Conservation (phyloP, 2,888 invertebrate genomes). For the Drosophila pseudotalamancana region DNA sequence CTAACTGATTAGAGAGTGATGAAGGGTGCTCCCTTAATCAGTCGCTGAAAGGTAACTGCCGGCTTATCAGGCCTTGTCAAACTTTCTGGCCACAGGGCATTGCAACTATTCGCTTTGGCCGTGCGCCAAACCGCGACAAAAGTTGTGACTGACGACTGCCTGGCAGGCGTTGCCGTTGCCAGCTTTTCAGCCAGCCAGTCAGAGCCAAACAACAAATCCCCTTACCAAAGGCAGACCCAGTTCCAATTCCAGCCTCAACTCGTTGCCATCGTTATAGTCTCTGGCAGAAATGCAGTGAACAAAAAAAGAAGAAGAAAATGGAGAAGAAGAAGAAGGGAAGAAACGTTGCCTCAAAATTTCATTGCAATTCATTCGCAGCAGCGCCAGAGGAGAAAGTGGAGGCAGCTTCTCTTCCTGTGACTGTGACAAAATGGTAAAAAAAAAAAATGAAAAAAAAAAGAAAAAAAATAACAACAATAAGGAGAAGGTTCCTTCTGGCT, state of each 20-base stretch:
- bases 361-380: constrained; percentile 76
- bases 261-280: constrained; percentile 64
- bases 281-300: constrained; percentile 36
- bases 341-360: constrained; percentile 72
- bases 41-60: constrained; percentile 1
- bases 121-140: constrained; percentile 74
- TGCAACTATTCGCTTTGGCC: constrained; percentile 65
- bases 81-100: constrained; percentile 24
- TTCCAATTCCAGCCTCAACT: constrained; percentile 26
- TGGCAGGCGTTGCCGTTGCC: constrained; percentile 63
- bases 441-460: constrained; percentile 19
- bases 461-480: constrained; percentile 23
- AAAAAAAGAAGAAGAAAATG: constrained; percentile 3
- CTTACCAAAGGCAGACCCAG: constrained; percentile 25
- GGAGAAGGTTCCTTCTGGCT: constrained; percentile 32
- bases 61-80: constrained; percentile 22
- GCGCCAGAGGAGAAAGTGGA: constrained; percentile 52
- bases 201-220: constrained; percentile 33
- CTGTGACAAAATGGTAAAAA: constrained; percentile 70
- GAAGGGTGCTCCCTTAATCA: background rate
- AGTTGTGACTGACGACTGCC: constrained; percentile 77
- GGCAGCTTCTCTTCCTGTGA: constrained; percentile 53
- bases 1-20: background rate
- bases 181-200: constrained; percentile 16
- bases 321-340: constrained; percentile 8